phyloP scores from a whole-genome alignment of 2,797 vertebrate genomes.

The Adrianichthys oophorus region DNA sequence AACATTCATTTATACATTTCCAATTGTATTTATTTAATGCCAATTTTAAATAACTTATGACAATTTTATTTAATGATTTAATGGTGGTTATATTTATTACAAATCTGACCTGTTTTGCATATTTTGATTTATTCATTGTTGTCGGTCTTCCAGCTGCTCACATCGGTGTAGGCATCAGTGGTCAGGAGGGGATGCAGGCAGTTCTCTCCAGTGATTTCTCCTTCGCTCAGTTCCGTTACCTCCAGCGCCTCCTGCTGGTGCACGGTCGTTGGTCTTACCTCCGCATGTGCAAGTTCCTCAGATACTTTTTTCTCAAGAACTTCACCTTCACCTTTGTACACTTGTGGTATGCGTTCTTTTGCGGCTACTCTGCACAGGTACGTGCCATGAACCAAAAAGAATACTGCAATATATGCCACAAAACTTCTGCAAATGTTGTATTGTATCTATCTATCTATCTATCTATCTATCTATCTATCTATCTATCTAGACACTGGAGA shows the following conservation, averaged over 20 bases:
- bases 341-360: conserved; percentile 97
- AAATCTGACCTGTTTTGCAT: neutral
- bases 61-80: no score
- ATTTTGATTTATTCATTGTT: neutral
- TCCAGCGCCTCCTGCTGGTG: conserved; percentile 92
- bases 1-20: no score
- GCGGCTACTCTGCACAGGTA: conserved; percentile 95
- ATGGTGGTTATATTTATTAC: no score
- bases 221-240: conserved; percentile 92
- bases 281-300: conserved; percentile 95
- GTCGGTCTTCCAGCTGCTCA: conserved; percentile 81
- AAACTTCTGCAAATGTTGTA: no score
- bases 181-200: conserved; percentile 94
- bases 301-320: conserved; percentile 98
- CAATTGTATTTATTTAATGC: no score
- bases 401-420: neutral
- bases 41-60: no score
- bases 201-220: conserved; percentile 91
- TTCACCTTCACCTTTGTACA: conserved; percentile 94
- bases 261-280: conserved; percentile 96
- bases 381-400: conserved; percentile 23
- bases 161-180: conserved; percentile 92
- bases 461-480: no score
- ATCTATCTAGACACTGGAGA: no score
- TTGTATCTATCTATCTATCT: no score